A percentile compares a stretch with the other conserved stretches of the same genome.
phyloP scores from a whole-genome alignment of 2,113 vertebrate genomes.

The Morone saxatilis region DNA sequence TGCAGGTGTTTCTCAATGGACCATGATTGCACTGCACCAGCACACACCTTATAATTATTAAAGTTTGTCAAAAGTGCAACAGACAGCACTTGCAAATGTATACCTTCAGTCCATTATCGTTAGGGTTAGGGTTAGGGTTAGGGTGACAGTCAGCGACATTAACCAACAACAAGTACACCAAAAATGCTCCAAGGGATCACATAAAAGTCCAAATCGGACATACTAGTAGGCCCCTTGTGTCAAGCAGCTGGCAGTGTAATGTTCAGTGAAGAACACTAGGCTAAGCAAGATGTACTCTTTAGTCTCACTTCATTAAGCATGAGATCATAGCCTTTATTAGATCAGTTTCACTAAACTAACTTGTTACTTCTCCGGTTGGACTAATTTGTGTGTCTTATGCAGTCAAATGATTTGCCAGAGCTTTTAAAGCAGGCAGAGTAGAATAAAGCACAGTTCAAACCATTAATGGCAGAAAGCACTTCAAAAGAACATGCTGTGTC shows the following conservation, averaged over 20 bases:
- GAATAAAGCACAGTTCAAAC: slow-evolving; percentile 2
- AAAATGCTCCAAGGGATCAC: not conserved
- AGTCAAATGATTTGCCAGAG: not conserved
- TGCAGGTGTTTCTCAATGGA: not conserved
- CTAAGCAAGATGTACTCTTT: slow-evolving; percentile 12
- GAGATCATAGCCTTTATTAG: slow-evolving; percentile 11
- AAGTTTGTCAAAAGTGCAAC: not conserved
- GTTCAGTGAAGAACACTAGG: not conserved
- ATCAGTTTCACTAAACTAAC: slow-evolving; percentile 35
- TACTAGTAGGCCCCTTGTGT: not conserved
- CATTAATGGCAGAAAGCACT: not conserved
- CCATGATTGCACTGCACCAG: not conserved
- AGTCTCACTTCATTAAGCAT: slow-evolving; percentile 15
- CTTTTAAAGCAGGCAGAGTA: not conserved
- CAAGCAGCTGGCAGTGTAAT: not conserved
- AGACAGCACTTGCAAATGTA: not conserved
- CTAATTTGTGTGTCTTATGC: slow-evolving; percentile 20
- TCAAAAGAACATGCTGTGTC: not conserved
- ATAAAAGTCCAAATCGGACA: not conserved
- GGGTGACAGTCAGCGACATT: not conserved
- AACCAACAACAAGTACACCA: not conserved
- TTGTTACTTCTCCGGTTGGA: not conserved
- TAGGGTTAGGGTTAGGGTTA: no score
- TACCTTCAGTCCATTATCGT: not conserved
- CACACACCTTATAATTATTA: not conserved